Evolutionary conservation across 1,140 invertebrate species (phyloP).

Genomic region (Cydia splendana): DNA sequence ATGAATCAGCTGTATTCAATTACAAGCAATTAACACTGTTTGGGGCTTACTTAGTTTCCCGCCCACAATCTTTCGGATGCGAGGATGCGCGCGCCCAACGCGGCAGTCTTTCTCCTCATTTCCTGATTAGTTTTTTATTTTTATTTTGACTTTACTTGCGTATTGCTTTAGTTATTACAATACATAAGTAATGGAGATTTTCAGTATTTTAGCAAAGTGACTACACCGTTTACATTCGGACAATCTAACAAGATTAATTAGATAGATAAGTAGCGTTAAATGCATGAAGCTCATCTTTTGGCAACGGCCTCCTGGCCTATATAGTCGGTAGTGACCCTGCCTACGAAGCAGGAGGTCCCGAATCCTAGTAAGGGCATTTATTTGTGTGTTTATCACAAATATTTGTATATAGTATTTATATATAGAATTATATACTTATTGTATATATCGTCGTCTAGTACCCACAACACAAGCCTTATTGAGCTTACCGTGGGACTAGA

Average conservation of each 20-base stretch:
- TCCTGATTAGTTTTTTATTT: background rate
- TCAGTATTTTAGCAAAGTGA: background rate
- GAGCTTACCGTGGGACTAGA: too few relatives aligned
- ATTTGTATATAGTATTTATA: too few relatives aligned
- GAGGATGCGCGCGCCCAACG: slow-evolving; percentile 45
- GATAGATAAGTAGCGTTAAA: background rate
- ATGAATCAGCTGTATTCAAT: slow-evolving; percentile 25
- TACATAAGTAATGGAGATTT: background rate
- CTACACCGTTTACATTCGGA: background rate
- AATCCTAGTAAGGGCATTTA: too few relatives aligned
- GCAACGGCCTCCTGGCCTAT: too few relatives aligned
- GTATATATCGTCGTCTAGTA: too few relatives aligned
- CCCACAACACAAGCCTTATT: too few relatives aligned
- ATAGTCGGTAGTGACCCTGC: too few relatives aligned
- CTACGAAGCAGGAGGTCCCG: too few relatives aligned
- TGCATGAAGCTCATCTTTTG: background rate
- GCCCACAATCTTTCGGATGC: slow-evolving; percentile 33
- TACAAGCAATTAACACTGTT: background rate
- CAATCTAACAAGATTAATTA: background rate
- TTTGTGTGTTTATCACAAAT: too few relatives aligned
- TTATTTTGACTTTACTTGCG: background rate
- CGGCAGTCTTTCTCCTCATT: background rate
- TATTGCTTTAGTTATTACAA: background rate
- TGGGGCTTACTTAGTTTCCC: slow-evolving; percentile 9
- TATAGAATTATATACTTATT: too few relatives aligned